Base-by-base conservation (phyloP, 2,113 vertebrate genomes). In the Picathartes gymnocephalus region DNA sequence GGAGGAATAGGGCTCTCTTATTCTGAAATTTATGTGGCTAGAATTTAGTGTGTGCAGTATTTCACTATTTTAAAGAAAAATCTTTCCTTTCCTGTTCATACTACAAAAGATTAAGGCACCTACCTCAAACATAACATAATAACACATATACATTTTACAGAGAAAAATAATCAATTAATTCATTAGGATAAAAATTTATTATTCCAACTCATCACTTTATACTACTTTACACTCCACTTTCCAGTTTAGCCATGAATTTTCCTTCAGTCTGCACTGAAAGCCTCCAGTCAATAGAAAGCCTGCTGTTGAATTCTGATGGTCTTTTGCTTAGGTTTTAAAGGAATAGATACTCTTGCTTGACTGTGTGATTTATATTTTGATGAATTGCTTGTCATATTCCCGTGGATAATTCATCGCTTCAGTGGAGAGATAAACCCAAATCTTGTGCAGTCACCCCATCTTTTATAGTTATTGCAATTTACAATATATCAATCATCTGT, bases 351-450 rank as follows among this genome's bases (percentile, higher is more conserved):
- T 64, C 81, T 91, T 77, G 5, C 31, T 84, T 95, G 44, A 69
- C 90, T 62, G 7, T 35, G 24, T 86, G 40, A 25, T 92, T 97
- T 95, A 28, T 81, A 79, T 93, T 96, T 97, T 97, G 81, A 95
- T 93, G 72, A 94, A 94, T 94, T 83, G 81, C 73, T 94, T 93
- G 91, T 93, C 54, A 89, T 92, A 85, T 68, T 94, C 31, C 28
- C 50, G 76, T 82, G 90, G 86, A 95, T 96, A 94, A 90, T 93
- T 93, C 65, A 95, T 53, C 1, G 33, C 39, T 74, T 95, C 62
- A 50, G 54, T 91, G 51, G 77, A 87, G 31, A 86, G 53, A 88
- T 89, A 72, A 93, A 87, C 93, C 60, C 81, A 91, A 90, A 94
- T 94, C 84, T 72, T 89, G 44, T 47, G 84, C 92, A 64, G 68